phyloP scores from a whole-genome alignment of 2,797 vertebrate species.

The Masticophis lateralis region DNA sequence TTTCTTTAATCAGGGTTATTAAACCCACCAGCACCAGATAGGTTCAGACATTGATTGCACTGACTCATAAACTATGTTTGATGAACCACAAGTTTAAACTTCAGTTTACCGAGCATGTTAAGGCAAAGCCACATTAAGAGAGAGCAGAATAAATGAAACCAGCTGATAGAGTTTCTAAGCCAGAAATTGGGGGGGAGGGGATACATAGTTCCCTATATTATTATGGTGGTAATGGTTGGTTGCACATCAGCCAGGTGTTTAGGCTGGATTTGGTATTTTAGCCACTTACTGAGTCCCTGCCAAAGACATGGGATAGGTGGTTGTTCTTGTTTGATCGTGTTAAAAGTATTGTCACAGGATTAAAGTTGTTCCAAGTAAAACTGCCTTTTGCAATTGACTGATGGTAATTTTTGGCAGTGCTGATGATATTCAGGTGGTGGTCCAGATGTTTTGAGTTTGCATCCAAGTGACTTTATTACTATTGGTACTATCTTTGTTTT shows the following conservation, averaged over 20 bases:
- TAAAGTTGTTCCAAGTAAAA: not conserved
- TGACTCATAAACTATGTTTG: not conserved
- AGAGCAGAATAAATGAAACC: not conserved
- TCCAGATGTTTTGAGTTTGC: not conserved
- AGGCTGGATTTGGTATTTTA: not conserved
- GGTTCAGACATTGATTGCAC: not conserved
- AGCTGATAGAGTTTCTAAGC: not conserved
- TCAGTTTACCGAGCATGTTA: not conserved
- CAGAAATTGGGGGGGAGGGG: not conserved
- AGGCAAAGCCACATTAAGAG: not conserved
- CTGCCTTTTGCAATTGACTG: not conserved
- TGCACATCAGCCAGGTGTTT: not conserved
- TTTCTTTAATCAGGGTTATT: not conserved
- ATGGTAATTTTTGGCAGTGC: not conserved
- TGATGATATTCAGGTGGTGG: not conserved
- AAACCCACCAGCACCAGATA: not conserved
- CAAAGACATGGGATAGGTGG: not conserved
- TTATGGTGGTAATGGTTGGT: not conserved
- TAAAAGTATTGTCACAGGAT: not conserved
- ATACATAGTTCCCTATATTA: not conserved
- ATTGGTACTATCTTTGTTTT: not conserved
- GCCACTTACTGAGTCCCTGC: not conserved
- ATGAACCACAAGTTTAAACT: not conserved
- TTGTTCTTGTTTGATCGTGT: not conserved
- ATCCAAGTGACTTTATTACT: not conserved